A percentile compares a stretch with the other conserved stretches of the same genome.
Evolutionary conservation across 2,888 invertebrate species (phyloP).

Genomic region (Baccha elongata): DNA sequence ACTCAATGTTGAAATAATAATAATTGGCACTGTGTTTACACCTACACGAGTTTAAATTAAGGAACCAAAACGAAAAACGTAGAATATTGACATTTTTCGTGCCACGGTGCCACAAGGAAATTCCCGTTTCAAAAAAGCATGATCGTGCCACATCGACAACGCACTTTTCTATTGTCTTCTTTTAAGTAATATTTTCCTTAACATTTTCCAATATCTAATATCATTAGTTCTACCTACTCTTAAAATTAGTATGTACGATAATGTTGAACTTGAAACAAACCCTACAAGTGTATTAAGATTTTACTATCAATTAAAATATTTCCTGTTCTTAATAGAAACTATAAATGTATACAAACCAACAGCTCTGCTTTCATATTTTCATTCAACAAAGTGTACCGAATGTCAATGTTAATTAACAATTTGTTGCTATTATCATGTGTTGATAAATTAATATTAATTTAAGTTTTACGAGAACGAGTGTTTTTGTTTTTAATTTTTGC

Average conservation of each 20-base stretch:
- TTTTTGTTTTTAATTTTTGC: background rate
- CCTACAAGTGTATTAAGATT: background rate
- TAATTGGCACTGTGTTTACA: no score
- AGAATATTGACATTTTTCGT: no score
- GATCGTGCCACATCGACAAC: no score
- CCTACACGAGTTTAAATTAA: no score
- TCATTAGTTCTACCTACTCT: no score
- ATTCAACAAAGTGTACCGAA: conserved; percentile 62
- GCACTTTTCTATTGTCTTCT: no score
- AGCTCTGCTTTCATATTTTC: conserved; percentile 2
- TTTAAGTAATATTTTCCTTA: no score
- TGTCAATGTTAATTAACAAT: conserved; percentile 67
- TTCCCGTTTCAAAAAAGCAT: no score
- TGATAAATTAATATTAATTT: conserved; percentile 67
- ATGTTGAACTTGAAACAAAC: conserved; percentile 5
- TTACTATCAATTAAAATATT: conserved; percentile 24
- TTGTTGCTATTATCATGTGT: conserved; percentile 65
- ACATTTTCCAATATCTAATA: no score
- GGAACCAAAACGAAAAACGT: no score
- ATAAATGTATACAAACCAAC: background rate
- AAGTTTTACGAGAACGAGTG: conserved; percentile 44
- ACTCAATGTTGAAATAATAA: no score
- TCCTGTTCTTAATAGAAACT: conserved; percentile 6
- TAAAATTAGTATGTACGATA: background rate
- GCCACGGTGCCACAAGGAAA: no score